These are phyloP conservation scores for Solenopsis invicta DNA, from an alignment of 1,140 invertebrate genomes.

Conservation along the genomic window DNA sequence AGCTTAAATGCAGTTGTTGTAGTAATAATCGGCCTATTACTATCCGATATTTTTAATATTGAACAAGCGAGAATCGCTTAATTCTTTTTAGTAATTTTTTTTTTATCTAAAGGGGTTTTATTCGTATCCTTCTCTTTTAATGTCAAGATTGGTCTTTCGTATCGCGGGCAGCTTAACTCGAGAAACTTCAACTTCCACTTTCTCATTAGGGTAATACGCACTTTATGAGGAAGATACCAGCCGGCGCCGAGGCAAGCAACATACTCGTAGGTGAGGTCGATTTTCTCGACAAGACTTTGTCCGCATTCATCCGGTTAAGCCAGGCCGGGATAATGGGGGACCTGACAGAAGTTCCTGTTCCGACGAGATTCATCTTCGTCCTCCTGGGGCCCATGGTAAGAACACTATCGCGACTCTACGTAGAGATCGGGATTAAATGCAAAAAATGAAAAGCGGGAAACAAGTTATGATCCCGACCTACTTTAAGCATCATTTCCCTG, in stretches of 20 bases:
- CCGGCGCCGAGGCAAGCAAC: slow-evolving; percentile 98
- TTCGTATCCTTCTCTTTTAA: slow-evolving; percentile 14
- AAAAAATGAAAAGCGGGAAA: neutral
- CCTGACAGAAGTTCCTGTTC: slow-evolving; percentile 98
- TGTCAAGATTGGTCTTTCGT: neutral
- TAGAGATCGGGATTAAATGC: neutral
- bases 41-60: neutral
- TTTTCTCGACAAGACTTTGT: slow-evolving; percentile 96
- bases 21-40: neutral
- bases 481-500: neutral
- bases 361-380: slow-evolving; percentile 98
- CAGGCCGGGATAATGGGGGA: slow-evolving; percentile 97
- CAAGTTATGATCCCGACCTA: neutral
- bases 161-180: neutral
- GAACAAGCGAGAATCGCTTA: neutral
- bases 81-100: neutral
- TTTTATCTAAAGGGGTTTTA: neutral
- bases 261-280: slow-evolving; percentile 99
- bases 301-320: slow-evolving; percentile 97
- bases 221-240: slow-evolving; percentile 99
- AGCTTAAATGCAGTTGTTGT: too few relatives aligned
- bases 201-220: slow-evolving; percentile 93
- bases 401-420: neutral
- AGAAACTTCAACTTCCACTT: slow-evolving; percentile 5
- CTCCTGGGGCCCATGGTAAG: slow-evolving; percentile 95